A percentile compares a stretch with the other conserved stretches of the same genome.
These are phyloP conservation scores for Mythimna lalbum DNA, from an alignment of 2,888 invertebrate genomes.

Conservation along the genomic window DNA sequence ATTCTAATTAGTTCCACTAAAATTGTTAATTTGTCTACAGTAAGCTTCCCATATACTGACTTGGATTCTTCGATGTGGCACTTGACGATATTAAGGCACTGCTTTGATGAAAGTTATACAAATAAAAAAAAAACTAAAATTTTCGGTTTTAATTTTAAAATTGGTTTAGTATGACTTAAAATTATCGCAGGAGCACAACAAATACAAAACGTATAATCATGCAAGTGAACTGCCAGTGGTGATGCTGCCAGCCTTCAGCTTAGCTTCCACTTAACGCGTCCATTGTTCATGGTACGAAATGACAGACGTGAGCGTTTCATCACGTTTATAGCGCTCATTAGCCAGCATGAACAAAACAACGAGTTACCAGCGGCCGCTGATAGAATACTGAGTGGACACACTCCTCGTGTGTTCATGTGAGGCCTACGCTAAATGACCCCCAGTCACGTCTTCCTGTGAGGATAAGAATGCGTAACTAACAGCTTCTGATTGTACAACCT, in stretches of 20 bases:
- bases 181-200: neutral
- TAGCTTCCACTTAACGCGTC: constrained; percentile 28
- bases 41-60: no score
- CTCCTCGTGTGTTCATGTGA: constrained; percentile 21
- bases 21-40: no score
- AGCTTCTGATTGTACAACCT: constrained; percentile 47
- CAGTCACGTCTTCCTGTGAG: constrained; percentile 45
- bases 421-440: constrained; percentile 24
- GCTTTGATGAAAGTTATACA: neutral
- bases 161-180: neutral
- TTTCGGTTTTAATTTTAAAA: no score
- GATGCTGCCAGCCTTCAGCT: constrained; percentile 2
- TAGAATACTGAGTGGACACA: constrained; percentile 55
- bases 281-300: constrained; percentile 33
- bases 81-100: neutral
- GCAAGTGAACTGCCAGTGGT: neutral
- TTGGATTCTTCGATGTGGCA: no score
- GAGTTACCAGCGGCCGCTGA: constrained; percentile 28
- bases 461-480: constrained; percentile 56
- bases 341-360: constrained; percentile 51
- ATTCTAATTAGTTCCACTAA: neutral
- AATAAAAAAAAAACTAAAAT: neutral
- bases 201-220: neutral
- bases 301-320: constrained; percentile 36
- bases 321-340: constrained; percentile 58